These are phyloP conservation scores for Pampus argenteus DNA, from an alignment of 2,797 vertebrate species.

Conservation along the genomic window DNA sequence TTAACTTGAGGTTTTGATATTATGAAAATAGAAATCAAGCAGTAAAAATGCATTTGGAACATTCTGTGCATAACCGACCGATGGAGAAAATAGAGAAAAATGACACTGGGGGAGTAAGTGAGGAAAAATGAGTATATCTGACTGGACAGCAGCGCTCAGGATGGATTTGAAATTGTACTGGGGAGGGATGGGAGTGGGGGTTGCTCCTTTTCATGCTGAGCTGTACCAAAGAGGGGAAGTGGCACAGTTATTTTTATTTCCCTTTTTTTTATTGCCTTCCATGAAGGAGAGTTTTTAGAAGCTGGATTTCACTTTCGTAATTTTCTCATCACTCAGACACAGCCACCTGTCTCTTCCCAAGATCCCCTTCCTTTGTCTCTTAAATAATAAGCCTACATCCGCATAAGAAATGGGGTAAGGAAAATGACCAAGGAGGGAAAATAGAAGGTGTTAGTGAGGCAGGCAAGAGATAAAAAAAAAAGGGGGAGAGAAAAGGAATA, in stretches of 20 bases:
- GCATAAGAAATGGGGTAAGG: constrained; percentile 58
- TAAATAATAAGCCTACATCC: constrained; percentile 82
- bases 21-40: constrained; percentile 83
- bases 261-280: constrained; percentile 63
- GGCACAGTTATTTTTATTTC: constrained; percentile 76
- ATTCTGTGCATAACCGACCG: constrained; percentile 71
- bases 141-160: constrained; percentile 71
- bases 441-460: constrained; percentile 68
- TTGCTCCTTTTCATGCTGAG: constrained; percentile 73
- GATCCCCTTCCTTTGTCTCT: constrained; percentile 85
- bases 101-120: constrained; percentile 70
- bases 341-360: constrained; percentile 81
- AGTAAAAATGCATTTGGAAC: constrained; percentile 74
- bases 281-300: constrained; percentile 62
- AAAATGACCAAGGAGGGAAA: constrained; percentile 72
- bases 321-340: constrained; percentile 85
- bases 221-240: constrained; percentile 65
- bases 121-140: constrained; percentile 77
- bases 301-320: constrained; percentile 81
- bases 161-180: constrained; percentile 75
- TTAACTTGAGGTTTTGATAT: constrained; percentile 80
- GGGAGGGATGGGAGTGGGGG: constrained; percentile 50
- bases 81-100: constrained; percentile 82
- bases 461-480: constrained; percentile 57
- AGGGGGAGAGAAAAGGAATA: constrained; percentile 16